Percentiles rank a stretch among this genome's conserved stretches.
These are phyloP conservation scores for Pseudorasbora parva DNA, from an alignment of 2,113 vertebrate species.

Conservation along the genomic window DNA sequence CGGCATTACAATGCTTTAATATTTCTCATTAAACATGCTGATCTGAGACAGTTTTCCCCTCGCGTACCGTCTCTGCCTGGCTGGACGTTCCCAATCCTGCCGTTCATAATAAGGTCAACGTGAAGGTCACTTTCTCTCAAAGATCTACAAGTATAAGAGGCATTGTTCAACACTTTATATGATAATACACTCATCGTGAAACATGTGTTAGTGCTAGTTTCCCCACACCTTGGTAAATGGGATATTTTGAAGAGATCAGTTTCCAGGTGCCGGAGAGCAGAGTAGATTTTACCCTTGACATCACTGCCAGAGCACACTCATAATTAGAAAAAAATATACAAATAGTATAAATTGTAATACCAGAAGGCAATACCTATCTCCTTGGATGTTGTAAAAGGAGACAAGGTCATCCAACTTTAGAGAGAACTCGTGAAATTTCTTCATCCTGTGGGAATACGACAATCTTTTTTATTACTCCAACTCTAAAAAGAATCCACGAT, in stretches of 20 bases:
- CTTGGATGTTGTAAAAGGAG: constrained; percentile 78
- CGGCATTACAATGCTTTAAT: background rate
- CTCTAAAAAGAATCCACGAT: background rate
- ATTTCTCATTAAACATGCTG: background rate
- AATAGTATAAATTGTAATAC: background rate
- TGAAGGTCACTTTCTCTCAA: constrained; percentile 60
- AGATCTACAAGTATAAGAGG: constrained; percentile 65
- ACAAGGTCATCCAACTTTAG: constrained; percentile 72
- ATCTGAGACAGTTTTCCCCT: background rate
- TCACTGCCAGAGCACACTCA: constrained; percentile 65
- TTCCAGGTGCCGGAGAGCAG: constrained; percentile 75
- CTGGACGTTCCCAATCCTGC: constrained; percentile 76
- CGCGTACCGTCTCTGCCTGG: constrained; percentile 74
- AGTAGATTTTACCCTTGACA: constrained; percentile 76
- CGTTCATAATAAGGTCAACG: constrained; percentile 75
- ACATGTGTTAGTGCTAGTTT: background rate
- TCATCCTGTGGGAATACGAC: constrained; percentile 66
- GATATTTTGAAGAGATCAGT: constrained; percentile 79
- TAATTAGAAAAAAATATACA: background rate
- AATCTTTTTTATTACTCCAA: background rate
- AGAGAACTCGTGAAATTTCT: constrained; percentile 81
- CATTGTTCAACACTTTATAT: background rate
- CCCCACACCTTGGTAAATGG: constrained; percentile 75
- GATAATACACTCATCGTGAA: background rate
- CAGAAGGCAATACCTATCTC: constrained; percentile 73